These are phyloP conservation scores for Eueides isabella DNA, from an alignment of 1,140 invertebrate genomes.

Conservation along the genomic window DNA sequence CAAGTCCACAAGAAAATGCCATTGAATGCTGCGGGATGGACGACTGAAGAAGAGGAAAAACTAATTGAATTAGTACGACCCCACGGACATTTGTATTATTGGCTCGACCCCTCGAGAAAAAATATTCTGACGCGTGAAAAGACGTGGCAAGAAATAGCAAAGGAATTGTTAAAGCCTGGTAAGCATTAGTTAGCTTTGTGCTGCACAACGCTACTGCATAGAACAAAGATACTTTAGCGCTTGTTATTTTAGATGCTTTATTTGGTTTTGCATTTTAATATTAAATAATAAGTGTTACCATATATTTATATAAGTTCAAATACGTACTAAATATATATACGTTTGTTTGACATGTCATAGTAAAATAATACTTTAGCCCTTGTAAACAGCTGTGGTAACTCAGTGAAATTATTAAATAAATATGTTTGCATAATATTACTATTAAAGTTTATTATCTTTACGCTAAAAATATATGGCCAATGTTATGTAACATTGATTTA, in stretches of 20 bases:
- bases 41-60: conserved; percentile 67
- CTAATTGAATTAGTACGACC: conserved; percentile 70
- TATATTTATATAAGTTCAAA: neutral
- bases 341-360: neutral
- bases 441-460: neutral
- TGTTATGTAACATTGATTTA: neutral
- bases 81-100: conserved; percentile 64
- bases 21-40: conserved; percentile 70
- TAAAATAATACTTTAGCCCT: neutral
- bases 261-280: neutral
- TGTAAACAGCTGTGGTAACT: neutral
- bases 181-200: conserved; percentile 52
- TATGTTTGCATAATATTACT: neutral
- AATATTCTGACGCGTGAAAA: conserved; percentile 68
- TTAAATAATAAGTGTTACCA: neutral
- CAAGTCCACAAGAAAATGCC: conserved; percentile 64
- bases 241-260: neutral
- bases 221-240: neutral
- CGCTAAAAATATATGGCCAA: neutral
- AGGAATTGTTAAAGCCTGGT: conserved; percentile 69
- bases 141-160: conserved; percentile 73
- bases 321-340: neutral
- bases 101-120: conserved; percentile 68
- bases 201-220: conserved; percentile 55
- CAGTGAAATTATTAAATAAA: neutral